These are phyloP conservation scores for Anthoscopus minutus DNA, from an alignment of 2,113 vertebrate genomes.

Conservation along the genomic window DNA sequence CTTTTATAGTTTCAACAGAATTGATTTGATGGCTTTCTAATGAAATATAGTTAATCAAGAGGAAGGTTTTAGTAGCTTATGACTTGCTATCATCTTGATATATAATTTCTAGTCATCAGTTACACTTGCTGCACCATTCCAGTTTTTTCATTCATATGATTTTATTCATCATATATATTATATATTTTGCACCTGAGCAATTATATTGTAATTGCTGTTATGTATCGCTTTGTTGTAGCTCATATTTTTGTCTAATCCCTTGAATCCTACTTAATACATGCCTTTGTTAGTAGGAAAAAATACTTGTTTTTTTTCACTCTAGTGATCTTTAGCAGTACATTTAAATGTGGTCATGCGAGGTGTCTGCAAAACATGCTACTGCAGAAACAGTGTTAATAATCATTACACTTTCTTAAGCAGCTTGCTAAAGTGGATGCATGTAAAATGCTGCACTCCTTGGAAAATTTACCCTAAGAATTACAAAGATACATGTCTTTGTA, in stretches of 20 bases:
- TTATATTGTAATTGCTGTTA: not conserved
- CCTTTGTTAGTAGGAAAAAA: not conserved
- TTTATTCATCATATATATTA: not conserved
- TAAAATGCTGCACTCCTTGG: not conserved
- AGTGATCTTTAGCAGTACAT: not conserved
- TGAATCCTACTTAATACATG: not conserved
- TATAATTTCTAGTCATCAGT: constrained; percentile 4
- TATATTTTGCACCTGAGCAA: not conserved
- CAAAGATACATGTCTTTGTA: too few species aligned
- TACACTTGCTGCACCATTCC: not conserved
- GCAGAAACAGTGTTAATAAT: not conserved
- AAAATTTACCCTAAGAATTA: not conserved
- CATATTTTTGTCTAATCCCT: not conserved
- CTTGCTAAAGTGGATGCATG: not conserved
- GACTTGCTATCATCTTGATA: constrained; percentile 20
- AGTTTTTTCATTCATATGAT: not conserved
- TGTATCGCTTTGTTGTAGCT: not conserved
- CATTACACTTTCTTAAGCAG: not conserved
- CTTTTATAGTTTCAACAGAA: not conserved
- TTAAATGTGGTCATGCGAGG: not conserved
- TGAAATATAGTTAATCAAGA: constrained; percentile 41
- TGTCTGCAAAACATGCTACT: not conserved
- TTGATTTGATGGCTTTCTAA: constrained; percentile 45
- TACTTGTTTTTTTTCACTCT: not conserved
- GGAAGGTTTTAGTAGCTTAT: constrained; percentile 18